Evolutionary conservation across 2,888 invertebrate species (phyloP), one percentile per base, ranked within the genome.

Genomic region (Brachyopa scutellaris): DNA sequence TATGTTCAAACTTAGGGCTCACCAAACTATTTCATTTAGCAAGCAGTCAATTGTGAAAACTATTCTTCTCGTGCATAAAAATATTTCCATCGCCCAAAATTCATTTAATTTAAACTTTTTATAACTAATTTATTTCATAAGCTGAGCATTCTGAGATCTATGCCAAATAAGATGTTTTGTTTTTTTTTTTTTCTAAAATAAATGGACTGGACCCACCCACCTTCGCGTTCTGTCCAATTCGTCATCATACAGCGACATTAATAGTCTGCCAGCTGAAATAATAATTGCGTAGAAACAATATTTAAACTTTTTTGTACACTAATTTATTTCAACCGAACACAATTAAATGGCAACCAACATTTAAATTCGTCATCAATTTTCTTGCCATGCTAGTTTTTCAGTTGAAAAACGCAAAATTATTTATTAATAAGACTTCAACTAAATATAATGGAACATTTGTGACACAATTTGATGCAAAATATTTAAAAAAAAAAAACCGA

Each of bases 131-230:
- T 6, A 21, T 36, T 53, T 19, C 11, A 53, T 31, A 33, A 51
- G 15, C 31, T 3, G 15, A 31, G 6, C 36, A 33, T 17, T n/a
- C 5, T 17, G n/a, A 17, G 9, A 15, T 33, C 17, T 5, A 9
- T 33, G 31, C 31, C 51, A 51, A 51, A 51, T 51, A 31, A 31
- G 31, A 51, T 29, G n/a, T n/a, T n/a, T n/a, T n/a, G n/a, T n/a
- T n/a, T 51, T 11, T 7, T 3, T 13, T 13, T 13, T 36, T 38
- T 36, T 19, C 19, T 36, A 55, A 11, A 23, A 11, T 13, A 21
- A 55, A 36, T 38, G 11, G 13, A 33, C 47, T n/a, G n/a, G n/a
- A n/a, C n/a, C n/a, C 51, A 38, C 38, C 23, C 55, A 38, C 51
- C 9, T 26, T 40, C 7, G 9, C n/a, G n/a, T 15, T 40, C 38